A percentile compares a stretch with the other conserved stretches of the same genome.
phyloP scores from a whole-genome alignment of 2,113 vertebrate species.

The Osmerus mordax region DNA sequence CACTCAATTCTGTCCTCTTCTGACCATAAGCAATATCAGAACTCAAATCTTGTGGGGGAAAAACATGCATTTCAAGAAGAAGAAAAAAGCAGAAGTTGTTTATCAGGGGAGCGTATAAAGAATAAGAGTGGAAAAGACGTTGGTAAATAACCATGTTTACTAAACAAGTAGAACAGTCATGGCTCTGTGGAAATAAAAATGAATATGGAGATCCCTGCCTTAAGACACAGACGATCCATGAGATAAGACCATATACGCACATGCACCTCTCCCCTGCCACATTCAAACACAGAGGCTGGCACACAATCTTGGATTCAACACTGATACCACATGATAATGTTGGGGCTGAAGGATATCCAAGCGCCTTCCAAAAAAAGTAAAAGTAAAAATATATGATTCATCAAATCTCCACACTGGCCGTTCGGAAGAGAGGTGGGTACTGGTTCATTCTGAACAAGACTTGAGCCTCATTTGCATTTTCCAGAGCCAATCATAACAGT shows the following conservation, averaged over 20 bases:
- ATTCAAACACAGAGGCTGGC: slow-evolving; percentile 68
- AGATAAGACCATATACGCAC: slow-evolving; percentile 68
- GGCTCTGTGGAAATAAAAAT: slow-evolving; percentile 67
- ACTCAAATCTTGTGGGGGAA: slow-evolving; percentile 66
- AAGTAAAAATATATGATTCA: slow-evolving; percentile 64
- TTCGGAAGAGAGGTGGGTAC: slow-evolving; percentile 48
- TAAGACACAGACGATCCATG: slow-evolving; percentile 63
- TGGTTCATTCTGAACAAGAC: slow-evolving; percentile 49
- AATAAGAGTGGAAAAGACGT: slow-evolving; percentile 65
- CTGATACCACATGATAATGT: slow-evolving; percentile 68
- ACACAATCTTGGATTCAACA: slow-evolving; percentile 66
- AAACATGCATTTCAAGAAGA: slow-evolving; percentile 71
- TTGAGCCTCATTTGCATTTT: slow-evolving; percentile 45
- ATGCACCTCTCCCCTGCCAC: slow-evolving; percentile 72
- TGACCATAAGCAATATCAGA: slow-evolving; percentile 62
- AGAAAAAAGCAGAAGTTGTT: slow-evolving; percentile 68
- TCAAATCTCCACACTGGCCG: slow-evolving; percentile 69
- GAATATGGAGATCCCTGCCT: slow-evolving; percentile 66
- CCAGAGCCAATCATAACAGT: slow-evolving; percentile 52
- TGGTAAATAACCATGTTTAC: slow-evolving; percentile 69
- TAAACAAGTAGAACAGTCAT: slow-evolving; percentile 61
- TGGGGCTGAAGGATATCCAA: slow-evolving; percentile 57
- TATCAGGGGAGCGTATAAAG: slow-evolving; percentile 66
- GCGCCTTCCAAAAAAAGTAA: slow-evolving; percentile 47
- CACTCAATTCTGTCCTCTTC: slow-evolving; percentile 54